A percentile compares a stretch with the other conserved stretches of the same genome.
These are phyloP conservation scores for Stenchaetothrips biformis DNA, from an alignment of 2,888 invertebrate genomes.

Conservation along the genomic window DNA sequence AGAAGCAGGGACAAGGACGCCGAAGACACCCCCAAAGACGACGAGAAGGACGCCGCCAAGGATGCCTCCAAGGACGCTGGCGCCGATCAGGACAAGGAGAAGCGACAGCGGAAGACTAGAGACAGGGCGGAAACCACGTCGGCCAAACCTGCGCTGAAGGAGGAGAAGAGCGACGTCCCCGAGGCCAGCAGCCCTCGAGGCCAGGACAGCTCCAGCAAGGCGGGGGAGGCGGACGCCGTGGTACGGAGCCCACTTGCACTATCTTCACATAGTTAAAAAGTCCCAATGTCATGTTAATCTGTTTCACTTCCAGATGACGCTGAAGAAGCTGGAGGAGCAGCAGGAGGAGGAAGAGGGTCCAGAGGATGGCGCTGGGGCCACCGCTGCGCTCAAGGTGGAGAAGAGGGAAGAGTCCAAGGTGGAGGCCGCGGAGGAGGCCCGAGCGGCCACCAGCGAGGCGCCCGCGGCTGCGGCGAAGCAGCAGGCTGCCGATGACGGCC, in stretches of 20 bases:
- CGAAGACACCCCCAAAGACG: neutral
- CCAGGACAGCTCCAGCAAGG: no score
- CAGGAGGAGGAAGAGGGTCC: neutral
- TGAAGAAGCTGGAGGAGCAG: slow-evolving; percentile 10
- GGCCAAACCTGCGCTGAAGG: no score
- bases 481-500: neutral
- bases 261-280: no score
- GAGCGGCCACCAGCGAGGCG: neutral
- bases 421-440: neutral
- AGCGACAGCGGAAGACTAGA: neutral
- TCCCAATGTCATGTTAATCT: no score
- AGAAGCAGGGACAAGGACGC: neutral
- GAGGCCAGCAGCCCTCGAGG: no score
- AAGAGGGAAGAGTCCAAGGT: neutral
- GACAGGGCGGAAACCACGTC: neutral
- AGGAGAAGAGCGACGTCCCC: no score
- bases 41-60: no score
- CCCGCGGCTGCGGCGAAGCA: neutral
- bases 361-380: neutral
- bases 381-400: neutral
- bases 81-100: neutral
- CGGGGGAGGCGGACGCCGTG: no score
- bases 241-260: no score
- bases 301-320: neutral
- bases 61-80: no score